Percentiles rank a stretch among this genome's conserved stretches.
These are phyloP conservation scores for Bradysia coprophila DNA, from an alignment of 1,140 invertebrate species.

Conservation along the genomic window DNA sequence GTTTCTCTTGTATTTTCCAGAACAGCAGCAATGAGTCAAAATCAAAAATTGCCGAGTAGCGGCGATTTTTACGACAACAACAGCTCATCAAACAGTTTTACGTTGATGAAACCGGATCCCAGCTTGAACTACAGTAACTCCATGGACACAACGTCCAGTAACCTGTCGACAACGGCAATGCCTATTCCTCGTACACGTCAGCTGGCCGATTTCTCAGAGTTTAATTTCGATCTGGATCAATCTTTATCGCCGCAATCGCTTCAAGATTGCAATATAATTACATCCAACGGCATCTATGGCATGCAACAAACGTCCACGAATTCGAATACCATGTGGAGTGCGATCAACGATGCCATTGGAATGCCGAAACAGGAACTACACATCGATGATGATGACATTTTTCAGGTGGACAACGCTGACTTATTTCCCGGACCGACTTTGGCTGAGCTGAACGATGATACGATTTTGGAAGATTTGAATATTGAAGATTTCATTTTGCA, in stretches of 20 bases:
- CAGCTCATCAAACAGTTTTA: not conserved
- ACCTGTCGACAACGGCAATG: not conserved
- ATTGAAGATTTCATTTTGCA: constrained; percentile 60
- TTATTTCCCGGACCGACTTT: constrained; percentile 65
- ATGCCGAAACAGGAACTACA: constrained; percentile 38
- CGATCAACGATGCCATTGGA: constrained; percentile 19
- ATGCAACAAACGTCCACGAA: constrained; percentile 14
- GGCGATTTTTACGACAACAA: not conserved
- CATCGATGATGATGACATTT: constrained; percentile 73
- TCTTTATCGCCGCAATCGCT: constrained; percentile 19
- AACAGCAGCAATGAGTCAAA: not conserved
- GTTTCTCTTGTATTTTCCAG: not conserved
- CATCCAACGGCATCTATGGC: constrained; percentile 5
- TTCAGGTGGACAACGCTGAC: constrained; percentile 75
- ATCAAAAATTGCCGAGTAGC: not conserved
- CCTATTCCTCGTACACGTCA: constrained; percentile 1
- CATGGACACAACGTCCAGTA: not conserved
- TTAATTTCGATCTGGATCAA: constrained; percentile 16
- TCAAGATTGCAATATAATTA: constrained; percentile 11
- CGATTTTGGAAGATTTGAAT: constrained; percentile 59
- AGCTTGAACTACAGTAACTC: not conserved
- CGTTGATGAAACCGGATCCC: not conserved
- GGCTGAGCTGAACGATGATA: constrained; percentile 70
- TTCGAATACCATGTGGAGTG: constrained; percentile 23
- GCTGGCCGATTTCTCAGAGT: constrained; percentile 16